Conservation (phyloP, 2,113 vertebrate species). For the Hypocryptadius cinnamomeus region DNA sequence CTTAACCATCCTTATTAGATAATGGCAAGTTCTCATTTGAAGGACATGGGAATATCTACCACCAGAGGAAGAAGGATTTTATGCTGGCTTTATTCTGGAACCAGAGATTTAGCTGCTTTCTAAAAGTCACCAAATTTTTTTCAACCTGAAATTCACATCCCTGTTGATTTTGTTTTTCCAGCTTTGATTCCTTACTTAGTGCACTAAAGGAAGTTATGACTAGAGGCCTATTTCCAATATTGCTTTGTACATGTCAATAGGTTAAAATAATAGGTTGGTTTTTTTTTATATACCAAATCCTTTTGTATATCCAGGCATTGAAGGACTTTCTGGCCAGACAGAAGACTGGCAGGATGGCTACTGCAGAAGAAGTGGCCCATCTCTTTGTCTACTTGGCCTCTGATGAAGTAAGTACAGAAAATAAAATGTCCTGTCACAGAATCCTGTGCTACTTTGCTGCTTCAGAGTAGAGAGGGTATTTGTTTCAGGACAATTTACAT, state of each 20-base stretch:
- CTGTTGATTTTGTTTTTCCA: not conserved
- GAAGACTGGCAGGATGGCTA: constrained; percentile 87
- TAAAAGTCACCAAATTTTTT: not conserved
- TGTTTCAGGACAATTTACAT: not conserved
- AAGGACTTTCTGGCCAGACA: constrained; percentile 88
- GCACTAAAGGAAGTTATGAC: not conserved
- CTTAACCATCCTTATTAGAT: not conserved
- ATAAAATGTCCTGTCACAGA: not conserved
- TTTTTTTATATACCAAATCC: no score
- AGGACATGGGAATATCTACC: not conserved
- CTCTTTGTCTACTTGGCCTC: constrained; percentile 94
- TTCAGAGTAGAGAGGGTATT: not conserved
- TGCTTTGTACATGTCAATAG: not conserved
- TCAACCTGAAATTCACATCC: not conserved
- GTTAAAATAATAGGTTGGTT: no score
- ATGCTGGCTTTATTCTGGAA: not conserved
- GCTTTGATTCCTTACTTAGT: not conserved
- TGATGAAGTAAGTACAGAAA: constrained; percentile 79
- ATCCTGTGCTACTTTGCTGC: not conserved
- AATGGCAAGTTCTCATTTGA: not conserved
- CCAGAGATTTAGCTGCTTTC: not conserved
- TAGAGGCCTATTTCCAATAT: not conserved
- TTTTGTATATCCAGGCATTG: constrained; percentile 71
- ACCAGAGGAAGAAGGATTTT: not conserved
- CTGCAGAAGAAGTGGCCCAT: constrained; percentile 86